Percentiles rank a stretch among this genome's conserved stretches.
phyloP scores from a whole-genome alignment of 1,140 invertebrate genomes.

The Drosophila truncata region DNA sequence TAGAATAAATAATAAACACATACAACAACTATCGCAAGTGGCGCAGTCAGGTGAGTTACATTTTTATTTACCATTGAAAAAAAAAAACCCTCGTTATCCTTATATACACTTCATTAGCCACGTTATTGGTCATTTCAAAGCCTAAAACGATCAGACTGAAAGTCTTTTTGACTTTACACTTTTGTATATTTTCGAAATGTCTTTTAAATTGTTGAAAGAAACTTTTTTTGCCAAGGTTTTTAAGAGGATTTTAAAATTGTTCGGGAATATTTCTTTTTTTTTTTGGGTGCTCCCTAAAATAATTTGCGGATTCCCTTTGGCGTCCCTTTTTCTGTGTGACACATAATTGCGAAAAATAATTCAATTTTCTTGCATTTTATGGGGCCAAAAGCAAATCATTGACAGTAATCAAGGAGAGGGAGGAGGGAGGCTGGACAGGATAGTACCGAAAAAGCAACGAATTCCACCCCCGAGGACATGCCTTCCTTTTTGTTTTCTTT shows the following conservation, averaged over 20 bases:
- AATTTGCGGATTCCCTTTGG: conserved; percentile 17
- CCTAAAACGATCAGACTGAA: neutral
- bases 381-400: conserved; percentile 78
- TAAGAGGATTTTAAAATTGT: neutral
- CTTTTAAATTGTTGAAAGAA: neutral
- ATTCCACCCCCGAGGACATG: conserved; percentile 20
- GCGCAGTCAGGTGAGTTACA: conserved; percentile 55
- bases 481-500: neutral
- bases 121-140: neutral
- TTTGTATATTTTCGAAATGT: neutral
- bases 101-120: conserved; percentile 5
- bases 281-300: neutral
- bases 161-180: no score
- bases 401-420: conserved; percentile 64
- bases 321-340: conserved; percentile 19
- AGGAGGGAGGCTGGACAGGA: neutral
- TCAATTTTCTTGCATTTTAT: conserved; percentile 79
- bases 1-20: conserved; percentile 34
- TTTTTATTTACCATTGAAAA: neutral
- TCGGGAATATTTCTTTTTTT: neutral
- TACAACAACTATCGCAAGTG: conserved; percentile 37
- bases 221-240: neutral
- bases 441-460: conserved; percentile 11
- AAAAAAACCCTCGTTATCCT: neutral
- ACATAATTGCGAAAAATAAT: conserved; percentile 63